Percentiles rank a stretch among this genome's conserved stretches.
phyloP scores from a whole-genome alignment of 2,888 invertebrate genomes.

The Dexiosoma caninum region DNA sequence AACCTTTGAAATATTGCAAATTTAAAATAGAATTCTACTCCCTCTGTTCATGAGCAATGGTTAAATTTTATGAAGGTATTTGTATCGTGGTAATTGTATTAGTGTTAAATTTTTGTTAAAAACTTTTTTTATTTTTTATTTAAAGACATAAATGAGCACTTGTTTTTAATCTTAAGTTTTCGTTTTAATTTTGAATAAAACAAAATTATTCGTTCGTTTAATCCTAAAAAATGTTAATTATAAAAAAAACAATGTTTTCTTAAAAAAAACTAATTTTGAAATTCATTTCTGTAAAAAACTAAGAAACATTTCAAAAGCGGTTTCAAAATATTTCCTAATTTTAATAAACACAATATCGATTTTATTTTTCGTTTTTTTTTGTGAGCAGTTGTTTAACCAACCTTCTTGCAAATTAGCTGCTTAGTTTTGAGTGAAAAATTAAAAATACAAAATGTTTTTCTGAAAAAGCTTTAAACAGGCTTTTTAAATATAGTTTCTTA shows the following conservation, averaged over 20 bases:
- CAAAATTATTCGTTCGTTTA: constrained; percentile 52
- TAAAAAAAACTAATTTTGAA: constrained; percentile 36
- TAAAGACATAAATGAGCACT: constrained; percentile 51
- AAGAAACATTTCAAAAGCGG: constrained; percentile 37
- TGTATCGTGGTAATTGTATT: background rate
- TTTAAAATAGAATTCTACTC: constrained; percentile 19
- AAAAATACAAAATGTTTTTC: constrained; percentile 33
- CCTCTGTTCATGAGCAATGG: constrained; percentile 51
- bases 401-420: constrained; percentile 38
- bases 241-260: constrained; percentile 26
- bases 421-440: constrained; percentile 22
- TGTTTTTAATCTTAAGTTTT: constrained; percentile 18
- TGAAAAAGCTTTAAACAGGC: constrained; percentile 44
- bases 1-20: constrained; percentile 59
- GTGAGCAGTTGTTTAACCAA: constrained; percentile 40
- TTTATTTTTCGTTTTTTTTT: constrained; percentile 26
- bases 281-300: constrained; percentile 50
- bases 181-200: constrained; percentile 31
- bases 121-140: constrained; percentile 14
- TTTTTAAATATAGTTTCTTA: constrained; percentile 51
- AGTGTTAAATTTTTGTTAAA: background rate
- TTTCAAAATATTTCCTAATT: constrained; percentile 8
- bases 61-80: constrained; percentile 1
- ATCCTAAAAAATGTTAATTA: constrained; percentile 20
- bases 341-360: constrained; percentile 26